Percentiles rank a stretch among this genome's conserved stretches.
These are phyloP conservation scores for Cephus nigrinus DNA, from an alignment of 2,888 invertebrate species.

Conservation along the genomic window DNA sequence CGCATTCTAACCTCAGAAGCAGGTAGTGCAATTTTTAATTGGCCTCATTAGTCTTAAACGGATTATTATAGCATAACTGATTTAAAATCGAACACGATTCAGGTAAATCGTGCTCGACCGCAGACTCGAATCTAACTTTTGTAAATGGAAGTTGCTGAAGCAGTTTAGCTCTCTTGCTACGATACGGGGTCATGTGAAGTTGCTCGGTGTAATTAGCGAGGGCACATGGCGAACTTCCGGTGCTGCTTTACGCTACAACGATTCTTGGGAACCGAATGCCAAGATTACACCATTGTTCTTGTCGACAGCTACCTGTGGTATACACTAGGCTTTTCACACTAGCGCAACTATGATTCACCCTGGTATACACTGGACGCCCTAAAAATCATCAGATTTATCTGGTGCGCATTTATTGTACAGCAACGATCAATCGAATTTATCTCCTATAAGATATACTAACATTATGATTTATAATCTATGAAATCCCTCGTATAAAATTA, in stretches of 20 bases:
- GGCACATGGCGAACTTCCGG: constrained; percentile 63
- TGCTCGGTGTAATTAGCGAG: constrained; percentile 57
- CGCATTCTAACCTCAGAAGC: neutral
- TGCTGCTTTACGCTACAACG: constrained; percentile 54
- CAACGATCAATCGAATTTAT: neutral
- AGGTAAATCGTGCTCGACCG: neutral
- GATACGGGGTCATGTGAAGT: constrained; percentile 56
- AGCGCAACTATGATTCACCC: neutral
- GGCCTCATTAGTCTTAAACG: neutral
- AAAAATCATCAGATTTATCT: neutral
- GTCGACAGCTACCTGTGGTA: neutral
- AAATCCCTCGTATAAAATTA: neutral
- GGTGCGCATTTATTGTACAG: neutral
- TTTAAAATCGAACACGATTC: neutral
- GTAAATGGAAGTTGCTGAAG: neutral
- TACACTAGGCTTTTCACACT: neutral
- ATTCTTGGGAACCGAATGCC: constrained; percentile 56
- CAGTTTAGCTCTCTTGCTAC: neutral
- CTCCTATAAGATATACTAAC: neutral
- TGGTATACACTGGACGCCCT: neutral
- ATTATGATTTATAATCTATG: neutral
- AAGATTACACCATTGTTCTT: constrained; percentile 58
- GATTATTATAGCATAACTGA: neutral
- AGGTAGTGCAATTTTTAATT: neutral
- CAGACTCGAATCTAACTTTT: neutral